Conservation (phyloP, 1,140 invertebrate species). For the Sitophilus oryzae region DNA sequence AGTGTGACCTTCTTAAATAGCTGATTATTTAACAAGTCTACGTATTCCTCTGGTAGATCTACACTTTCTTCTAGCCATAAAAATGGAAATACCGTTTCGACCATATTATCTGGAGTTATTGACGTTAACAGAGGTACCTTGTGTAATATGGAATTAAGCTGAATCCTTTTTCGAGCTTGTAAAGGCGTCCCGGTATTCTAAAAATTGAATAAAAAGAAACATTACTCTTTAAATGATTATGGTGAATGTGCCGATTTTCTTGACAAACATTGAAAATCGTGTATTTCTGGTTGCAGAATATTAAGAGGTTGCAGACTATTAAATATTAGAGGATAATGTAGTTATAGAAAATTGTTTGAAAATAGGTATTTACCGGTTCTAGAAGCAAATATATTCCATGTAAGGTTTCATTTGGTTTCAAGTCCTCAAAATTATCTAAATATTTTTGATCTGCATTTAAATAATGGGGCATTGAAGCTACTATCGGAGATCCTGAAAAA, state of each 20-base stretch:
- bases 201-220: constrained; percentile 12
- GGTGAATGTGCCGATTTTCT: too few species aligned
- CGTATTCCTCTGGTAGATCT: constrained; percentile 24
- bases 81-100: constrained; percentile 25
- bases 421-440: constrained; percentile 16
- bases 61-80: constrained; percentile 34
- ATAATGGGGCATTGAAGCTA: constrained; percentile 36
- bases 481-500: constrained; percentile 29
- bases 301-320: not conserved
- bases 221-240: too few species aligned
- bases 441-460: constrained; percentile 32
- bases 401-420: constrained; percentile 22
- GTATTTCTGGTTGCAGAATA: not conserved
- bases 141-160: constrained; percentile 30
- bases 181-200: constrained; percentile 34
- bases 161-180: constrained; percentile 27
- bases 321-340: not conserved
- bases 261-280: not conserved
- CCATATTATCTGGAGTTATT: constrained; percentile 19
- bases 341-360: not conserved
- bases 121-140: constrained; percentile 5
- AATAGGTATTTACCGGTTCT: constrained; percentile 32
- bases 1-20: constrained; percentile 24
- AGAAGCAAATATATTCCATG: constrained; percentile 29
- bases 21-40: constrained; percentile 24